Evolutionary conservation across 2,888 invertebrate genomes (phyloP), one percentile per base, ranked within the genome.

Genomic region (Drosophila falleni): DNA sequence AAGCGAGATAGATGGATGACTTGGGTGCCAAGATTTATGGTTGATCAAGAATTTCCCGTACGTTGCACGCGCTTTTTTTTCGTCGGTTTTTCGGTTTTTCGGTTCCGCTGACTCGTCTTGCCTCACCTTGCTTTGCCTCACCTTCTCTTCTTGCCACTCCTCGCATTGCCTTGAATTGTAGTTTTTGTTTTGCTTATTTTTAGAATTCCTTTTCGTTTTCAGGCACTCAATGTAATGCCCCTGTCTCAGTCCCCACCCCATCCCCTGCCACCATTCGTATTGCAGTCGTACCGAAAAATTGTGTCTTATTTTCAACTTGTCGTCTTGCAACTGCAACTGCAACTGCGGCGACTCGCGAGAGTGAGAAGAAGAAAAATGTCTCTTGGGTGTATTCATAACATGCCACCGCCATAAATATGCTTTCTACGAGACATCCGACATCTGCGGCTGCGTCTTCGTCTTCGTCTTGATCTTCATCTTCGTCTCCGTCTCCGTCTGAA

Each of bases 1-100:
- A 89, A 80, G 73, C 78, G 85, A 88, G 90, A 90, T 90, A 90
- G 90, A 90, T 90, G 83, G 90, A 90, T 90, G 81, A 79, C 86
- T 80, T 75, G 76, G 81, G 79, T 84, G 87, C 79, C 84, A 89
- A 90, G 90, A 90, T 91, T 90, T 90, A 90, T 90, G 81, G 78
- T 87, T 86, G 89, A 89, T 91, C 90, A 88, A 89, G 88, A 91
- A 90, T 91, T 90, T 89, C 74, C 82, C 89, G 84, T 87, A 74
- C 87, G 80, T 49, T 67, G 70, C 71, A 72, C 74, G 77, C 80
- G 84, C 68, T 81, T 74, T 85, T 85, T 65, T 49, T n/a, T n/a
- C n/a, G n/a, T n/a, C n/a, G n/a, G n/a, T n/a, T n/a, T n/a, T n/a
- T n/a, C n/a, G n/a, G n/a, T n/a, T 63, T 62, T 78, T 72, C 60